phyloP scores from a whole-genome alignment of 2,797 vertebrate genomes.

The Loris lydekkerianus region DNA sequence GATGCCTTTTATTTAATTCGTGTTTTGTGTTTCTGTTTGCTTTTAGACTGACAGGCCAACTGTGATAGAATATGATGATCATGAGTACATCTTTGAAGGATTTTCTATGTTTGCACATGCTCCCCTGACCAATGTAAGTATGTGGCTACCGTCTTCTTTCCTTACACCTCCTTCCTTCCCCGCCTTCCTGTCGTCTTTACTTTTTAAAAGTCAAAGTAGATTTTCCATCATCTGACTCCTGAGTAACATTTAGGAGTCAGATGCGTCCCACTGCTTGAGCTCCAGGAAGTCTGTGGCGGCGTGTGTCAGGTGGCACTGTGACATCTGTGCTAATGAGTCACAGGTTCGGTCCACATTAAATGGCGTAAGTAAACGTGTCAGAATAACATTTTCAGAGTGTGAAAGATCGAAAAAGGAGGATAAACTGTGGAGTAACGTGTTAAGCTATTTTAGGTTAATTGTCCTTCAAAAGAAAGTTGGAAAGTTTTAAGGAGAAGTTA shows the following conservation, averaged over 20 bases:
- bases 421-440: constrained; percentile 76
- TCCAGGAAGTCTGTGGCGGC: not conserved
- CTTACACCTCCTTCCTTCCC: accelerated
- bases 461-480: constrained; percentile 78
- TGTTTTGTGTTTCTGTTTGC: constrained; percentile 72
- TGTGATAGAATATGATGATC: constrained; percentile 98
- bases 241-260: not conserved
- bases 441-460: constrained; percentile 74
- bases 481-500: constrained; percentile 70
- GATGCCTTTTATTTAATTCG: constrained; percentile 64
- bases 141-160: not conserved
- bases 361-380: constrained; percentile 54
- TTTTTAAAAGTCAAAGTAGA: constrained; percentile 33
- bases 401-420: constrained; percentile 71
- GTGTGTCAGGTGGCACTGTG: constrained; percentile 23
- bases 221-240: constrained; percentile 49
- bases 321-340: constrained; percentile 70
- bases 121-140: constrained; percentile 95
- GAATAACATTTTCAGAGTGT: constrained; percentile 74
- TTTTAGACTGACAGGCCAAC: constrained; percentile 97
- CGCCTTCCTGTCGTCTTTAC: not conserved
- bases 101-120: constrained; percentile 99
- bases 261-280: not conserved
- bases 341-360: constrained; percentile 70
- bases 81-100: constrained; percentile 99